phyloP scores from a whole-genome alignment of 92 coral and sea anemone genomes.

The Montipora capitata region DNA sequence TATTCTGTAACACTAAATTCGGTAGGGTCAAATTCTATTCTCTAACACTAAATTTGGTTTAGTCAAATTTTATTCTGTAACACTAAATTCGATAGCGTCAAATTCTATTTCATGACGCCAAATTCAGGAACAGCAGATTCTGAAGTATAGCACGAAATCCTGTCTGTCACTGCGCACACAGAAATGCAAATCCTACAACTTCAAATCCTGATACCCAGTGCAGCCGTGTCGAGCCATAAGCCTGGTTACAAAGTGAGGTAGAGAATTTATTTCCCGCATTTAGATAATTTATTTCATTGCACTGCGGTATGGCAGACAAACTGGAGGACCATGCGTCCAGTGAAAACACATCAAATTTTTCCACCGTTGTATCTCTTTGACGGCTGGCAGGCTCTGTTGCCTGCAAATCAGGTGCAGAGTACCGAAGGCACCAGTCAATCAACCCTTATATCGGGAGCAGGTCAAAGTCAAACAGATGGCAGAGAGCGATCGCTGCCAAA shows the following conservation, averaged over 20 bases:
- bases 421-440: not conserved
- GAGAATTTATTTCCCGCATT: conserved; percentile 7
- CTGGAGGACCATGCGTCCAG: not conserved
- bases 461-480: not conserved
- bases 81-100: not conserved
- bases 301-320: conserved; percentile 3
- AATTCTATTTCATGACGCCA: conserved; percentile 4
- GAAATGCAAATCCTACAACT: not conserved
- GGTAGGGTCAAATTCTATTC: not conserved
- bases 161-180: not conserved
- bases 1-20: not conserved
- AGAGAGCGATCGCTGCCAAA: conserved; percentile 14
- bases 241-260: conserved; percentile 8
- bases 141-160: not conserved
- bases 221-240: conserved; percentile 5
- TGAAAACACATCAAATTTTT: conserved; percentile 3
- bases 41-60: not conserved
- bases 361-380: conserved; percentile 21
- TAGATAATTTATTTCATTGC: conserved; percentile 2
- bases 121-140: not conserved
- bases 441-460: not conserved
- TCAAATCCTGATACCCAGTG: conserved; percentile 15
- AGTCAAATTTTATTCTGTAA: too few species aligned
- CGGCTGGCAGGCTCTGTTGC: conserved; percentile 1
- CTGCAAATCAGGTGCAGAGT: not conserved